Evolutionary conservation across 2,797 vertebrate species (phyloP).

Genomic region (Meda fulgida): DNA sequence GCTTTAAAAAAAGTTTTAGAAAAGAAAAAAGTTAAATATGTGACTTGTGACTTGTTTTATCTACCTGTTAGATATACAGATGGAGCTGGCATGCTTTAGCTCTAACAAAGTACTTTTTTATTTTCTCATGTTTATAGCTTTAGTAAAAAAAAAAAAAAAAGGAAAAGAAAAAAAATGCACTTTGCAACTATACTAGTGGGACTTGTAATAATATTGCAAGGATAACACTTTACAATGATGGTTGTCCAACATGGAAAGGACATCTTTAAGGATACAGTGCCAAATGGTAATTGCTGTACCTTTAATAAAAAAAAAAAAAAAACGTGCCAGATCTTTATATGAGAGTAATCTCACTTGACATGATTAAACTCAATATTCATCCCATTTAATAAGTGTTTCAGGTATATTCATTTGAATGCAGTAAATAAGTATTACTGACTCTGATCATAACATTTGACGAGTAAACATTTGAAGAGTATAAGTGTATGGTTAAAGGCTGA

Average conservation of each 20-base stretch:
- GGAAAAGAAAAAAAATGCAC: conserved; percentile 87
- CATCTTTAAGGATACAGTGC: conserved; percentile 69
- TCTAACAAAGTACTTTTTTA: conserved; percentile 79
- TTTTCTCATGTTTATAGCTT: conserved; percentile 83
- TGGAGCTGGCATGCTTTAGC: conserved; percentile 94
- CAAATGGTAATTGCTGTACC: conserved; percentile 68
- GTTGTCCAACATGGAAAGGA: conserved; percentile 54
- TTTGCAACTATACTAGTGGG: conserved; percentile 95
- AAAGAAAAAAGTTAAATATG: conserved; percentile 67
- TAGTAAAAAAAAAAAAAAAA: conserved; percentile 84
- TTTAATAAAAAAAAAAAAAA: conserved; percentile 58
- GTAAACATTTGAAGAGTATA: conserved; percentile 42
- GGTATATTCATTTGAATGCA: conserved; percentile 58
- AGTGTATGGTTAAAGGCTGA: conserved; percentile 52
- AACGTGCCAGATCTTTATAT: conserved; percentile 74
- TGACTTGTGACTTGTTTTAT: conserved; percentile 90
- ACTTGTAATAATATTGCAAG: conserved; percentile 92
- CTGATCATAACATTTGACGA: conserved; percentile 50
- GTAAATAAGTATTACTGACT: conserved; percentile 58
- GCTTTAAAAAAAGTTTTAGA: conserved; percentile 87
- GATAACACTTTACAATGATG: conserved; percentile 72
- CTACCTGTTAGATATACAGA: conserved; percentile 92
- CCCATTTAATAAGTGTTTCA: conserved; percentile 54
- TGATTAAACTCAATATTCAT: conserved; percentile 60
- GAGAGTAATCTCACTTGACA: conserved; percentile 53